Conservation (phyloP, 2,797 vertebrate genomes). For the Lagorchestes hirsutus region DNA sequence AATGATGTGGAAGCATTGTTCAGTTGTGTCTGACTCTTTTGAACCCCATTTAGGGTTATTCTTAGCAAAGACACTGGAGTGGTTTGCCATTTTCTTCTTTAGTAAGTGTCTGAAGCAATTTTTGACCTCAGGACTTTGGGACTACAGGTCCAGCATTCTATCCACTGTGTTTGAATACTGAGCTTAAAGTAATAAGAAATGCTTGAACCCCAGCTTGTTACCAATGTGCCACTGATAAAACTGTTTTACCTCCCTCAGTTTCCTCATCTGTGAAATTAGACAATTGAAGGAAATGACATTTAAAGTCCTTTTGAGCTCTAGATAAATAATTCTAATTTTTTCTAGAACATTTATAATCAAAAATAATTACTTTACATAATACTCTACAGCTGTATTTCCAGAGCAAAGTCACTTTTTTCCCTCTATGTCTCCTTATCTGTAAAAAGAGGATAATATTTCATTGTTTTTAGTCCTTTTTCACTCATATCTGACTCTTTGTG, state of each 20-base stretch:
- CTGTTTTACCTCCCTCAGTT: background rate
- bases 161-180: background rate
- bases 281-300: background rate
- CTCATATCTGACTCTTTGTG: background rate
- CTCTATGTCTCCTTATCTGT: background rate
- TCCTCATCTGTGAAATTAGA: background rate
- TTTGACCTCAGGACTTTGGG: background rate
- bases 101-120: background rate
- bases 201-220: background rate
- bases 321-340: background rate
- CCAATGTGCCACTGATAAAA: background rate
- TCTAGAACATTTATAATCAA: background rate
- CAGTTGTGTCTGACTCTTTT: background rate
- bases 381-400: background rate
- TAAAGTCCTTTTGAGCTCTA: background rate
- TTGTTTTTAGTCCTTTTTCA: background rate
- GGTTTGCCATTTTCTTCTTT: background rate
- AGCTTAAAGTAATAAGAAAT: background rate
- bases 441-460: background rate
- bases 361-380: background rate
- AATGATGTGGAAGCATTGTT: background rate
- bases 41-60: background rate
- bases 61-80: background rate
- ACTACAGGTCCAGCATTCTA: background rate
- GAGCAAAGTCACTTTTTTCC: background rate